These are phyloP conservation scores for Avahi laniger DNA, from an alignment of 2,797 vertebrate genomes.

Conservation along the genomic window DNA sequence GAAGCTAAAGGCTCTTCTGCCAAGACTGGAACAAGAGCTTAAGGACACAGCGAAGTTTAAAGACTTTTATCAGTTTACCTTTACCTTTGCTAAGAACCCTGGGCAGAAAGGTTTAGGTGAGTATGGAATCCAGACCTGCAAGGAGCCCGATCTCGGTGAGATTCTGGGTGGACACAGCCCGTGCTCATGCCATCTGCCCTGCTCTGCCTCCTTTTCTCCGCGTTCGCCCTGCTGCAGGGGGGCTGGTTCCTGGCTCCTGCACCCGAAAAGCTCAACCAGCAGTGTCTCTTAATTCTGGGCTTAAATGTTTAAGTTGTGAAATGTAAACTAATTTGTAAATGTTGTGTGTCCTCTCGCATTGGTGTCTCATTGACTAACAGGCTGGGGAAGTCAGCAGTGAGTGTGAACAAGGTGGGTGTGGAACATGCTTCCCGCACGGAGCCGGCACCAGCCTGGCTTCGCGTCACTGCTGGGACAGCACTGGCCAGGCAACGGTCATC, in stretches of 20 bases:
- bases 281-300: neutral
- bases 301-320: neutral
- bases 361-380: rapidly evolving
- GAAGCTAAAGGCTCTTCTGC: conserved; percentile 93
- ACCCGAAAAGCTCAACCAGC: neutral
- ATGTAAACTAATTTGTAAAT: neutral
- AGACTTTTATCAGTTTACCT: conserved; percentile 99
- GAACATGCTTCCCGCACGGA: neutral
- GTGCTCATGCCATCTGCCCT: neutral
- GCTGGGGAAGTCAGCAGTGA: neutral
- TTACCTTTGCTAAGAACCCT: conserved; percentile 98
- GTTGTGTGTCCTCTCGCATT: neutral
- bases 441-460: neutral
- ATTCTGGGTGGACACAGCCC: neutral
- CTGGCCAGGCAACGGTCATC: too few species aligned
- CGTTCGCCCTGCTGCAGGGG: rapidly evolving
- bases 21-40: conserved; percentile 95
- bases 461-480: too few species aligned
- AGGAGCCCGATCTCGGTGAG: neutral
- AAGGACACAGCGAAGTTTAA: conserved; percentile 96
- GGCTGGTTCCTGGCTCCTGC: neutral
- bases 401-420: neutral
- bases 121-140: conserved; percentile 48
- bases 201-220: neutral
- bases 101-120: conserved; percentile 98